Conservation (phyloP, 2,113 vertebrate species). For the Anas platyrhynchos region DNA sequence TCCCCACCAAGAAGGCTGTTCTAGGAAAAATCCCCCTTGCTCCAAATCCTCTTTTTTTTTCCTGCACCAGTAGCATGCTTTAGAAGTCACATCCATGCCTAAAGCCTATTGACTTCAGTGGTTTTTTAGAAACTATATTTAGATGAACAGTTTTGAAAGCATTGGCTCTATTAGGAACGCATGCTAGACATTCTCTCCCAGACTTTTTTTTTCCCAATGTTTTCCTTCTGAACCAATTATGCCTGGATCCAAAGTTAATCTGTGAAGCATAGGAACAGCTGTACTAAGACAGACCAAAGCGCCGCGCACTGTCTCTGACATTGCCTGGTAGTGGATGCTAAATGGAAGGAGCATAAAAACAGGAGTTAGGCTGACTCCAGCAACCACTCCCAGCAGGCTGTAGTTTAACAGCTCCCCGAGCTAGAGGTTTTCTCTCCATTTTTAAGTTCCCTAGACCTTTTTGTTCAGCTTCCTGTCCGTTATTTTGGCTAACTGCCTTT, state of each 20-base stretch:
- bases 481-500: not conserved
- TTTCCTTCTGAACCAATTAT: not conserved
- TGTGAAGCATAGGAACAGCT: not conserved
- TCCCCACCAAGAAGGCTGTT: not conserved
- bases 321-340: not conserved
- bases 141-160: not conserved
- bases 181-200: constrained; percentile 14
- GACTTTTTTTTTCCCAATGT: not conserved
- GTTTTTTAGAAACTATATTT: not conserved
- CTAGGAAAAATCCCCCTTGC: not conserved
- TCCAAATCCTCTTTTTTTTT: not conserved
- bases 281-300: accelerated
- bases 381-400: not conserved
- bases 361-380: not conserved
- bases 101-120: not conserved
- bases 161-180: not conserved
- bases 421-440: not conserved
- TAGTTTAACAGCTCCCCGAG: not conserved
- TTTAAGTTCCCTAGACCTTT: not conserved
- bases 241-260: not conserved
- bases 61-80: not conserved
- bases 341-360: not conserved
- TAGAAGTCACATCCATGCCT: not conserved
- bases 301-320: not conserved
- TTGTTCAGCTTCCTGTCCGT: not conserved